phyloP scores from a whole-genome alignment of 2,888 invertebrate genomes.

The Spicauda simplicius region DNA sequence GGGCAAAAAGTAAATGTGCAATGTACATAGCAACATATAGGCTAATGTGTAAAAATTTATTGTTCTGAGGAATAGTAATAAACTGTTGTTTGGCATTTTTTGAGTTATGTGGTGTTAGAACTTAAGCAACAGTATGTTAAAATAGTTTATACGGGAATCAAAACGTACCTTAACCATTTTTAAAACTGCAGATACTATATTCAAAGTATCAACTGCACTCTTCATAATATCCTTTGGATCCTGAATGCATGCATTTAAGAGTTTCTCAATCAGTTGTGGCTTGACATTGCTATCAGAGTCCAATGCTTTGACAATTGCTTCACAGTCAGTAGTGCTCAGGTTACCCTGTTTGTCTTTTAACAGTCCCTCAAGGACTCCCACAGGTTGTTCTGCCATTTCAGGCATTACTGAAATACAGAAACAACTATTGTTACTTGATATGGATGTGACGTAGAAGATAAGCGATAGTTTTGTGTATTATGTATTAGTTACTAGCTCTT shows the following conservation, averaged over 20 bases:
- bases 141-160: slow-evolving; percentile 7
- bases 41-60: too few relatives aligned
- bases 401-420: slow-evolving; percentile 61
- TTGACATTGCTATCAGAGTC: slow-evolving; percentile 47
- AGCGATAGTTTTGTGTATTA: too few relatives aligned
- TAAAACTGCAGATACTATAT: slow-evolving; percentile 54
- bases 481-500: too few relatives aligned
- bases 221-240: slow-evolving; percentile 59
- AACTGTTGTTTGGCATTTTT: too few relatives aligned
- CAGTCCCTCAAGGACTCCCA: slow-evolving; percentile 45
- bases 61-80: too few relatives aligned
- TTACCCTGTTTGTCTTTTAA: slow-evolving; percentile 56
- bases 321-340: slow-evolving; percentile 51
- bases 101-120: too few relatives aligned
- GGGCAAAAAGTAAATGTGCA: too few relatives aligned
- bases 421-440: too few relatives aligned
- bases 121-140: too few relatives aligned
- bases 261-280: slow-evolving; percentile 48
- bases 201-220: slow-evolving; percentile 52
- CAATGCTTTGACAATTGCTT: slow-evolving; percentile 50
- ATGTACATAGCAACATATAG: too few relatives aligned
- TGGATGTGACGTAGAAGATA: too few relatives aligned
- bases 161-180: slow-evolving; percentile 61
- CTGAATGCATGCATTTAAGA: slow-evolving; percentile 57
- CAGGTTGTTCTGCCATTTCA: slow-evolving; percentile 40